A percentile compares a stretch with the other conserved stretches of the same genome.
phyloP scores from a whole-genome alignment of 2,888 invertebrate genomes.

The Agrotis clavis region DNA sequence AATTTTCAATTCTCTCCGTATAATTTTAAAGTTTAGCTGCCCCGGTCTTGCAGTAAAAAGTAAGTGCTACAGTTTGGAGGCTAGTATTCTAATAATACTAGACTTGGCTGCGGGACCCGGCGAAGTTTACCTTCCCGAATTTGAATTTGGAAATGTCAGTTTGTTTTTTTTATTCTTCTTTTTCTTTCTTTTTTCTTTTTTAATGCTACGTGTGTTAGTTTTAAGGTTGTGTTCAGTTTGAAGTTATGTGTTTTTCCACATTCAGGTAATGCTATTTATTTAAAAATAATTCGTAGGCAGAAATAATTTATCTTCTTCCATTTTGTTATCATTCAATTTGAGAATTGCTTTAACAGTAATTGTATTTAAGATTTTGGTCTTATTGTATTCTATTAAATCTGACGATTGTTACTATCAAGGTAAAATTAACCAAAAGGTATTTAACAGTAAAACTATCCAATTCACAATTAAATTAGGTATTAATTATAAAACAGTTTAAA shows the following conservation, averaged over 20 bases:
- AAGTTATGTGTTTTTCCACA: background rate
- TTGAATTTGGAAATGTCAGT: conserved; percentile 33
- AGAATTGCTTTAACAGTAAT: background rate
- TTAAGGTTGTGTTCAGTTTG: background rate
- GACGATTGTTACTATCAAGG: no score
- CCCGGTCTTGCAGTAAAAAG: conserved; percentile 64
- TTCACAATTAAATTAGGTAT: no score
- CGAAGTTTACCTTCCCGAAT: conserved; percentile 43
- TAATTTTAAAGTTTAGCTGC: conserved; percentile 65
- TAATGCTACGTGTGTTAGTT: background rate
- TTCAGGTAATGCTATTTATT: background rate
- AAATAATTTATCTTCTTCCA: no score
- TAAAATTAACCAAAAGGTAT: no score
- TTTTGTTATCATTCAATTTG: background rate
- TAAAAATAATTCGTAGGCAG: no score
- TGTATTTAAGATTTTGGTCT: background rate
- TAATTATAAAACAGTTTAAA: no score
- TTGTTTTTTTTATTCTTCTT: conserved; percentile 10
- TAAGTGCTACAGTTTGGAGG: conserved; percentile 64
- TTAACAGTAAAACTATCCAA: no score
- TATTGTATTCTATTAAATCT: no score
- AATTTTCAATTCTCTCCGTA: conserved; percentile 56
- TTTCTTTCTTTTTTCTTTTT: background rate
- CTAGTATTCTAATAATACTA: conserved; percentile 60
- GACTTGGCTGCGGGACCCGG: conserved; percentile 41